Base-by-base conservation (phyloP, 2,113 vertebrate genomes). In the Entomyzon cyanotis region DNA sequence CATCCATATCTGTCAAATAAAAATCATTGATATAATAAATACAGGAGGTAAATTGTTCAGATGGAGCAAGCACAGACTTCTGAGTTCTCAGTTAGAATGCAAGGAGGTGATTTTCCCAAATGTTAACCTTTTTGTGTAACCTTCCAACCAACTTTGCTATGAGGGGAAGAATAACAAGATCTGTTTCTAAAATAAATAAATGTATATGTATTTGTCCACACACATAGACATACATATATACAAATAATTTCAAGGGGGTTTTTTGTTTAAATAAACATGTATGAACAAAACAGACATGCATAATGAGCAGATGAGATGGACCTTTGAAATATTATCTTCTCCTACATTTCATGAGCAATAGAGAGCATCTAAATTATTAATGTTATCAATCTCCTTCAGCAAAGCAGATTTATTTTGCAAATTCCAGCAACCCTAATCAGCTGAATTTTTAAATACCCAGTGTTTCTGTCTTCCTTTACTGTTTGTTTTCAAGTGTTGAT, bases 401-500 rank as follows among this genome's bases (percentile, higher is more conserved):
- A 65, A 74, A 75, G 33, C 19, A 87, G 74, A 82, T 87, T 92
- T 94, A 93, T 91, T 96, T 94, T 91, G 50, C 63, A 92, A 90
- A 95, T 94, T 90, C 84, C 75, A 83, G 49, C 25, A 65, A 73
- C 35, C 10, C 18, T 81, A 82, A 76, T 90, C 90, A 95, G 88
- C 50, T 92, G 91, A 84, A 93, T 90, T 93, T 94, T 94, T 90
- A 97, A 95, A 95, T 82, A 71, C 44, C 24, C 41, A n/a, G 11
- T 93, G 89, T 79, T 96, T 90, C 76, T 63, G 50, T 62, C 47
- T 88, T 73, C 47, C 71, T 84, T 84, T 82, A 8, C 56, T 92
- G 82, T 95, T 84, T 95, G 92, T 94, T 93, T 95, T 91, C 94
- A 93, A 83, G 76, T 93, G 93, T 93, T 95, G 87, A 50, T 84